Evolutionary conservation across 2,113 vertebrate species (phyloP).

Genomic region (Rhinopomastus cyanomelas): DNA sequence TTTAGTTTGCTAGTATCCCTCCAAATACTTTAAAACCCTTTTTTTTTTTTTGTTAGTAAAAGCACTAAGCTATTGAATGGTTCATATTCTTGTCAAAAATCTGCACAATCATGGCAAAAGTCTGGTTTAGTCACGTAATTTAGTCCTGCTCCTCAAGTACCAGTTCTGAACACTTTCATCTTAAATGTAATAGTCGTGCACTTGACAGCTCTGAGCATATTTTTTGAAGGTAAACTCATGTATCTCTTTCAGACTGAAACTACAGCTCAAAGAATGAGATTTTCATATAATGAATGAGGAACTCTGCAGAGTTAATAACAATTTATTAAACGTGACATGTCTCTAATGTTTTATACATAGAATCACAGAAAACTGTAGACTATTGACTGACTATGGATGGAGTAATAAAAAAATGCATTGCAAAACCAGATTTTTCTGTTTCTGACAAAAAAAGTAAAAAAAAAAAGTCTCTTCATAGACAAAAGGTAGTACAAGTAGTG

Average conservation of each 20-base stretch:
- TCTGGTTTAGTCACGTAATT: background rate
- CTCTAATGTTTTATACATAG: background rate
- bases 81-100: background rate
- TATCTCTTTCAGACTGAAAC: background rate
- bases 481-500: background rate
- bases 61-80: background rate
- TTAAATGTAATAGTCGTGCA: background rate
- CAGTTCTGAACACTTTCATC: background rate
- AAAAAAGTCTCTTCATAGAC: no score
- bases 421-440: background rate
- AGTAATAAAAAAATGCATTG: background rate
- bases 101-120: background rate
- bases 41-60: background rate
- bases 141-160: background rate
- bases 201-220: background rate
- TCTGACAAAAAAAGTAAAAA: background rate
- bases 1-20: background rate
- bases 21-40: rapidly evolving
- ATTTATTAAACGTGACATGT: background rate
- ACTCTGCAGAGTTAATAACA: background rate
- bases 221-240: background rate
- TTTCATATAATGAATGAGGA: background rate
- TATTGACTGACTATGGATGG: background rate
- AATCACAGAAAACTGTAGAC: background rate
- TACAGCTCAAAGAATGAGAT: background rate